Conservation (phyloP, 2,797 vertebrate species). For the Acanthis flammea region DNA sequence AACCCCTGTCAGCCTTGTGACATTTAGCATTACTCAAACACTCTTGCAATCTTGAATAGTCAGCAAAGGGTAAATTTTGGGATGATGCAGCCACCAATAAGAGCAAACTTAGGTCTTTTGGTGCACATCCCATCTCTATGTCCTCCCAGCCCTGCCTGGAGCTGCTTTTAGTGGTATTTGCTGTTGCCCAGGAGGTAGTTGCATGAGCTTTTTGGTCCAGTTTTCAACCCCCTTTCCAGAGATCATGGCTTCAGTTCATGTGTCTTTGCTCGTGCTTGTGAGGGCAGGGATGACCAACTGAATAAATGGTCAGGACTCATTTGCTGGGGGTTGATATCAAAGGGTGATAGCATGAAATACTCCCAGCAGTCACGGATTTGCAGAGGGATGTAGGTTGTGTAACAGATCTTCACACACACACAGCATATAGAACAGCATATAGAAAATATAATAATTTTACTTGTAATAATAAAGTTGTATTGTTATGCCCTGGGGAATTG, state of each 20-base stretch:
- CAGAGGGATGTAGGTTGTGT: neutral
- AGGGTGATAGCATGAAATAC: neutral
- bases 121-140: neutral
- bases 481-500: neutral
- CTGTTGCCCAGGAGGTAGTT: neutral
- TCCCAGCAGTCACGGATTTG: neutral
- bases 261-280: neutral
- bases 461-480: neutral
- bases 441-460: neutral
- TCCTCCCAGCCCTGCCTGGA: neutral
- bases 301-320: neutral
- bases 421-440: neutral
- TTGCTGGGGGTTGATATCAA: neutral
- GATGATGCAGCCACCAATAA: neutral
- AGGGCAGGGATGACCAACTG: neutral
- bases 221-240: neutral
- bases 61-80: neutral
- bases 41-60: neutral
- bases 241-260: neutral
- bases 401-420: neutral
- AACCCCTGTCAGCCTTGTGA: neutral
- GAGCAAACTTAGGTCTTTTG: neutral
- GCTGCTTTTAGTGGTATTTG: neutral
- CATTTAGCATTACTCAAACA: neutral
- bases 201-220: neutral